These are phyloP conservation scores for Dicycla oo DNA, from an alignment of 2,888 invertebrate species.

Conservation along the genomic window DNA sequence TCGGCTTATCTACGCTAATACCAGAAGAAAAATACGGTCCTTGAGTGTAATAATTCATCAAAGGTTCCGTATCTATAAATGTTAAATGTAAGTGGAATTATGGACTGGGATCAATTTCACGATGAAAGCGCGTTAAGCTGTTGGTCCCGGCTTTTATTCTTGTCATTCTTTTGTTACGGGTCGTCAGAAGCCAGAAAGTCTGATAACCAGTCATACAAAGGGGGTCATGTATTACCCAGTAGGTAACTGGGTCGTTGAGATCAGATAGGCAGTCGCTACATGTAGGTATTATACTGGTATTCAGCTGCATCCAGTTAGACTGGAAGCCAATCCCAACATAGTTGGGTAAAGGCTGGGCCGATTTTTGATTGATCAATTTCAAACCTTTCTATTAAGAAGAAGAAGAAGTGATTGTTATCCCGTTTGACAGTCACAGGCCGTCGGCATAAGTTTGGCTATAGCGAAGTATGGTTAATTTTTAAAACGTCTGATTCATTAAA, in stretches of 20 bases:
- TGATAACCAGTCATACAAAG: too few species aligned
- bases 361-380: not conserved
- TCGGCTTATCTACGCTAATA: conserved; percentile 34
- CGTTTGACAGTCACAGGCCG: not conserved
- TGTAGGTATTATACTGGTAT: too few species aligned
- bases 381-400: not conserved
- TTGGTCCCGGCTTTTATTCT: too few species aligned
- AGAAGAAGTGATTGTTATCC: not conserved
- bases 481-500: not conserved
- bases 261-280: too few species aligned
- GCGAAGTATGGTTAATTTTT: not conserved
- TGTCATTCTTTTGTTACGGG: too few species aligned
- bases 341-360: too few species aligned
- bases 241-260: too few species aligned
- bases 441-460: not conserved
- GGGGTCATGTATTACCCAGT: too few species aligned
- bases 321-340: too few species aligned
- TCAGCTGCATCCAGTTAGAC: too few species aligned
- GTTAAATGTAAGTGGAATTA: not conserved
- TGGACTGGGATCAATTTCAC: not conserved
- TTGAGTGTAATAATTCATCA: not conserved
- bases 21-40: conserved; percentile 2
- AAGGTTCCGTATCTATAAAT: conserved; percentile 17
- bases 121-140: too few species aligned
- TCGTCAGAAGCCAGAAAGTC: too few species aligned